Evolutionary conservation across 2,888 invertebrate genomes (phyloP).

Genomic region (Lagria hirta): DNA sequence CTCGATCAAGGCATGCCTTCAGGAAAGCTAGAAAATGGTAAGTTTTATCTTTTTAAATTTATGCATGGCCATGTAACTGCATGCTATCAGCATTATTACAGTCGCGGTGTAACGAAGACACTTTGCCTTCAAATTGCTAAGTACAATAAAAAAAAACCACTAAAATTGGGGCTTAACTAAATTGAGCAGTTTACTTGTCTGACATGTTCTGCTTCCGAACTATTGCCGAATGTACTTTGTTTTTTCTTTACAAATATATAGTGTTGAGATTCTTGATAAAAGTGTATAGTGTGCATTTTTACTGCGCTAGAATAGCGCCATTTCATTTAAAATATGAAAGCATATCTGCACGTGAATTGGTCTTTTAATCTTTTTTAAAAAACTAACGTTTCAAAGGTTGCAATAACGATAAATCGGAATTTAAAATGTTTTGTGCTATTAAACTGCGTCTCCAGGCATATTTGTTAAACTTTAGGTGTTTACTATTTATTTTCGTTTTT

Average conservation of each 20-base stretch:
- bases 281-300: conserved; percentile 21
- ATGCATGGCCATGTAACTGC: conserved; percentile 38
- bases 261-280: conserved; percentile 26
- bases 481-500: too few relatives aligned
- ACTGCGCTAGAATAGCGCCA: conserved; percentile 15
- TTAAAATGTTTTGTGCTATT: conserved; percentile 9
- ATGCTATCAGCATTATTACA: conserved; percentile 33
- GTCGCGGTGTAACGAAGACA: conserved; percentile 23
- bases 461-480: too few relatives aligned
- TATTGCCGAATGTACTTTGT: conserved; percentile 12
- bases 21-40: conserved; percentile 30
- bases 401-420: conserved; percentile 16
- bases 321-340: conserved; percentile 25
- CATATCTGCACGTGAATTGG: conserved; percentile 24
- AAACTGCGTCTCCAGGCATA: background rate
- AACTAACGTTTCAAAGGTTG: conserved; percentile 6
- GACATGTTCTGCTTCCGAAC: conserved; percentile 20
- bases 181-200: conserved; percentile 27
- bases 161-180: conserved; percentile 21
- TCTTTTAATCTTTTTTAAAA: conserved; percentile 21
- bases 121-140: conserved; percentile 24
- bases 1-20: conserved; percentile 34
- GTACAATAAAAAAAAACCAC: conserved; percentile 16
- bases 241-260: conserved; percentile 14
- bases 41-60: conserved; percentile 36